Evolutionary conservation across 2,113 vertebrate species (phyloP).

Genomic region (Tenebrosternarchus preto): DNA sequence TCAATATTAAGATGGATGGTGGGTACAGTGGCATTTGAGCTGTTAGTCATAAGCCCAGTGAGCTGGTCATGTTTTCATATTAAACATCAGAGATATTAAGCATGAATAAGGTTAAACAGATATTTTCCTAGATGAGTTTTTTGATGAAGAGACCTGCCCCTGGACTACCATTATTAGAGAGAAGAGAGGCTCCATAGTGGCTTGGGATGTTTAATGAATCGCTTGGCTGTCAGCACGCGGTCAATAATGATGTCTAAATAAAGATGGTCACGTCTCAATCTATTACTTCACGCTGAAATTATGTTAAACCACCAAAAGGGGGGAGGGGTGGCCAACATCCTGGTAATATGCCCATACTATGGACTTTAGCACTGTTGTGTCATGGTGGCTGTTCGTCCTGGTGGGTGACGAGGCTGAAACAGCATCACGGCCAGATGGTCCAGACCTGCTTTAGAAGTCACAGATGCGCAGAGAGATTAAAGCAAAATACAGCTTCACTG

Average conservation of each 20-base stretch:
- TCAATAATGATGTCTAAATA: no score
- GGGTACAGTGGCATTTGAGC: neutral
- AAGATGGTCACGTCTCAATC: neutral
- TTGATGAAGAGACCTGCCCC: neutral
- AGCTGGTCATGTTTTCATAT: neutral
- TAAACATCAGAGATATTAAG: constrained; percentile 15
- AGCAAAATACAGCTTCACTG: constrained; percentile 35
- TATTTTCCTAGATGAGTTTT: neutral
- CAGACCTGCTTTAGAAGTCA: constrained; percentile 47
- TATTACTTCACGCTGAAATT: neutral
- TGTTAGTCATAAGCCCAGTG: constrained; percentile 1
- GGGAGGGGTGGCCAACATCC: no score
- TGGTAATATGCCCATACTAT: no score
- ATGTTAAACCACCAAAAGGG: neutral
- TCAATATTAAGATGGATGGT: neutral
- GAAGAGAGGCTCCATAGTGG: neutral
- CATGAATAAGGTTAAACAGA: neutral
- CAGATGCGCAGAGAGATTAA: constrained; percentile 39
- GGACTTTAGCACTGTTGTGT: no score
- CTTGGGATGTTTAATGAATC: neutral
- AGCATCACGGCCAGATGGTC: constrained; percentile 34
- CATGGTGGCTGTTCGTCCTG: neutral
- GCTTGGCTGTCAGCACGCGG: neutral
- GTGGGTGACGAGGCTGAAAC: constrained; percentile 26
- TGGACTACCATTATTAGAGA: neutral